Evolutionary conservation across 2,888 invertebrate genomes (phyloP).

Genomic region (Nyleta sp.): DNA sequence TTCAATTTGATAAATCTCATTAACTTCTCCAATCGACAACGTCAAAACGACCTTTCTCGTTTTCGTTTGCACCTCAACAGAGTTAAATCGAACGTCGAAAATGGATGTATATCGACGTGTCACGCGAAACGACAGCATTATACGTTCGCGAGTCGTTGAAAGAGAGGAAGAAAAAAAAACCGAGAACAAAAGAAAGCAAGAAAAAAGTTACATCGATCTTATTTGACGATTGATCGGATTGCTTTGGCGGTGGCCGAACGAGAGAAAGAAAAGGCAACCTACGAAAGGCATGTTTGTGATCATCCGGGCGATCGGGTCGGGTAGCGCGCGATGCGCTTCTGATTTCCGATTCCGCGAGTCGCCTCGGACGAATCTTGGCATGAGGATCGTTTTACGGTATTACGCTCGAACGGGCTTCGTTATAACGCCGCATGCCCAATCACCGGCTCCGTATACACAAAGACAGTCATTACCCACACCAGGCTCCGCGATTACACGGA

Average conservation of each 20-base stretch:
- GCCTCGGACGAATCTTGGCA: conserved; percentile 55
- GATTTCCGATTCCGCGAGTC: conserved; percentile 54
- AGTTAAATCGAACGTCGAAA: conserved; percentile 46
- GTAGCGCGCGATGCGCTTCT: conserved; percentile 29
- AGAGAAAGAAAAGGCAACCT: neutral
- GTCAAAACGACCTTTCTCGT: conserved; percentile 18
- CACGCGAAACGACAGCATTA: conserved; percentile 27
- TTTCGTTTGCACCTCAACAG: conserved; percentile 3
- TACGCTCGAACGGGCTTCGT: conserved; percentile 46
- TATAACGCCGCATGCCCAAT: conserved; percentile 49
- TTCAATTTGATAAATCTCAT: conserved; percentile 23
- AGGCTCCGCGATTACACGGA: conserved; percentile 23
- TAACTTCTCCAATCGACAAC: conserved; percentile 3
- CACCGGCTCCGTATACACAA: conserved; percentile 42
- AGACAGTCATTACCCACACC: conserved; percentile 52
- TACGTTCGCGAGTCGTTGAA: conserved; percentile 12
- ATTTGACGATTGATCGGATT: conserved; percentile 38
- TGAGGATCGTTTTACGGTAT: conserved; percentile 50
- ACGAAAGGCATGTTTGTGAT: conserved; percentile 11
- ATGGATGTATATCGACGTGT: conserved; percentile 36
- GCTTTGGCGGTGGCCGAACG: conserved; percentile 31
- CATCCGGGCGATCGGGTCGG: conserved; percentile 28
- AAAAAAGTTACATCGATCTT: conserved; percentile 42
- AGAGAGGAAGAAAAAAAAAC: conserved; percentile 4
- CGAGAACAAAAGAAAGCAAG: no score